Percentiles rank a stretch among this genome's conserved stretches.
These are phyloP conservation scores for Flabesymbios commensalis DNA, from an alignment of 2,888 invertebrate genomes.

Conservation along the genomic window DNA sequence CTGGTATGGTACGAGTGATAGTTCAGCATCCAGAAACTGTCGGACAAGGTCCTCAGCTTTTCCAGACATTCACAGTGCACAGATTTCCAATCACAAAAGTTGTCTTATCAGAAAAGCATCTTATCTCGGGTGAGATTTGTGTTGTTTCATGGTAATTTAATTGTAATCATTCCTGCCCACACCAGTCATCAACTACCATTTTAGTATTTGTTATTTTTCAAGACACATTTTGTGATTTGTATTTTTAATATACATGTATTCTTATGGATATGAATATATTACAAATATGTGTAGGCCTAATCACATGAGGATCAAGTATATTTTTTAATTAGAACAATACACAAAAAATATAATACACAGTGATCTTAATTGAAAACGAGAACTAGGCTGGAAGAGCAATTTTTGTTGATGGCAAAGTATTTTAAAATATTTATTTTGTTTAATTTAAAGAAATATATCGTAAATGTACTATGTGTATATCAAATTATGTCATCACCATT, in stretches of 20 bases:
- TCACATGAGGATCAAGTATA: background rate
- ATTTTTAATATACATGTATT: background rate
- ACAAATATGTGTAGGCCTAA: background rate
- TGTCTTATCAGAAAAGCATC: conserved; percentile 41
- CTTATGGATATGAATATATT: background rate
- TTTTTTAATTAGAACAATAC: background rate
- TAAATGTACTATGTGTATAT: too few species aligned
- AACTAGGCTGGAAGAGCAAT: too few species aligned
- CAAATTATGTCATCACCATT: too few species aligned
- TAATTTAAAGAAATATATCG: too few species aligned
- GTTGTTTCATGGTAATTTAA: background rate
- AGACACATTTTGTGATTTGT: background rate
- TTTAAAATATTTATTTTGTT: too few species aligned
- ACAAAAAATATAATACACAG: too few species aligned
- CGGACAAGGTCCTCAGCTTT: conserved; percentile 95
- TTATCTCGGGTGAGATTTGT: conserved; percentile 40
- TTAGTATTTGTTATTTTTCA: too few species aligned
- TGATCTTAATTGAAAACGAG: too few species aligned
- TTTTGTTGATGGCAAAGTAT: too few species aligned
- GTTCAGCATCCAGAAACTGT: conserved; percentile 99
- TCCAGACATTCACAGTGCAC: conserved; percentile 97
- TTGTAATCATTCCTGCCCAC: background rate
- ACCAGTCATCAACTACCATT: too few species aligned
- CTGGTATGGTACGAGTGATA: conserved; percentile 91
- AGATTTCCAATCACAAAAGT: conserved; percentile 80